Conservation (phyloP, 2,113 vertebrate species). For the Gambusia affinis region DNA sequence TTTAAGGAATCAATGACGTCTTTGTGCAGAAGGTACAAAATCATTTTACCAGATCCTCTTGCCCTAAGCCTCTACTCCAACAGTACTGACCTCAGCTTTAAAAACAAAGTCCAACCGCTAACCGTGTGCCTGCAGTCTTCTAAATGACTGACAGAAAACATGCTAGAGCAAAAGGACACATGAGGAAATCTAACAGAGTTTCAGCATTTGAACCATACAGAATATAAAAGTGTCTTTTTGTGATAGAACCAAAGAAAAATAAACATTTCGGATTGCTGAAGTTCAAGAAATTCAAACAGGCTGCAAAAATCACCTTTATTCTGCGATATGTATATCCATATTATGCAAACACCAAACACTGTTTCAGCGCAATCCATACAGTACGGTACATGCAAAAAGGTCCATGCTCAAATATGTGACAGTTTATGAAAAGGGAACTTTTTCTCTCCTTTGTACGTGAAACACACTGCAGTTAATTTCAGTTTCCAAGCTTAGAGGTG, state of each 20-base stretch:
- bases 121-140: constrained; percentile 7
- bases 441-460: not conserved
- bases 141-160: constrained; percentile 2
- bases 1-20: constrained; percentile 67
- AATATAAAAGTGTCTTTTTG: not conserved
- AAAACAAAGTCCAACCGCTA: constrained; percentile 8
- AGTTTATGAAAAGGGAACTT: not conserved
- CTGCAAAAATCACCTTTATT: constrained; percentile 46
- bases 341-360: not conserved
- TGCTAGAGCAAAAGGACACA: not conserved
- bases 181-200: not conserved
- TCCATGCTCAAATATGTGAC: not conserved
- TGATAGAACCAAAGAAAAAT: not conserved
- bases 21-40: constrained; percentile 66
- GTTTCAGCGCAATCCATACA: not conserved
- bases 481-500: not conserved
- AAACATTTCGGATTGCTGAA: not conserved
- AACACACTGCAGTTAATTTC: not conserved
- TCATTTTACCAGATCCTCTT: constrained; percentile 66
- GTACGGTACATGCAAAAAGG: not conserved
- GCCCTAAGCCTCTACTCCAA: constrained; percentile 35
- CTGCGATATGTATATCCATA: not conserved
- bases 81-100: constrained; percentile 21
- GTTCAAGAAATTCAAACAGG: not conserved
- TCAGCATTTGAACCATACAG: not conserved